Conservation (phyloP, 1,140 invertebrate species). For the Homarus americanus region DNA sequence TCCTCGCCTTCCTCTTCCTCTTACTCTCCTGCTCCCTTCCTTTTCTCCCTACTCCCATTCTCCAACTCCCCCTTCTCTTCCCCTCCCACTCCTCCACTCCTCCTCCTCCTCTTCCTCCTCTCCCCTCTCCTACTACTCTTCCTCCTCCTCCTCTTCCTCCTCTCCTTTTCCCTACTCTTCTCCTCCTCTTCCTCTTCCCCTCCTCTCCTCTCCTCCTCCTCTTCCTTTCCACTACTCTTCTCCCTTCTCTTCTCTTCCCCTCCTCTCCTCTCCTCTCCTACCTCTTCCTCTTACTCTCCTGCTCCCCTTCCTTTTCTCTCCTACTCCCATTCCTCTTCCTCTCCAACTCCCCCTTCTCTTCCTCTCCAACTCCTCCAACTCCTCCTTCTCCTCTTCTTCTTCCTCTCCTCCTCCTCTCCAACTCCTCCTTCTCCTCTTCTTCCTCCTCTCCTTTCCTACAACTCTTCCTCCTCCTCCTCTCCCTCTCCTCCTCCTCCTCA, state of each 20-base stretch:
- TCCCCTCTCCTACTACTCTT: not conserved
- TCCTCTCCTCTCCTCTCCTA: not conserved
- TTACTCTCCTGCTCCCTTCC: not conserved
- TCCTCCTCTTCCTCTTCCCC: conserved; percentile 9
- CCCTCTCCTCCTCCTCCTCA: not conserved
- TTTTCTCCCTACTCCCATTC: not conserved
- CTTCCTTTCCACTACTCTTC: not conserved
- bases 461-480: not conserved
- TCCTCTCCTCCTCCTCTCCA: not conserved
- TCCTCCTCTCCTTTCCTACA: not conserved
- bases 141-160: not conserved
- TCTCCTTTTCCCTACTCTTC: conserved; percentile 19
- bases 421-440: not conserved
- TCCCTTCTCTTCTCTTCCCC: not conserved
- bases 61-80: not conserved
- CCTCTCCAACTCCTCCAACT: not conserved
- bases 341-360: not conserved
- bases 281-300: not conserved
- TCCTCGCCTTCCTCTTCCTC: not conserved
- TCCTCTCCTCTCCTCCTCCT: not conserved
- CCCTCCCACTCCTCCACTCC: not conserved
- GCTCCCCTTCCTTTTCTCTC: not conserved
- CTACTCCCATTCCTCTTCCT: not conserved
- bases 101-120: not conserved
- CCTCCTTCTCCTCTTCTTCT: not conserved